Conservation (phyloP, 1,140 invertebrate genomes). For the Bombyx mandarina region DNA sequence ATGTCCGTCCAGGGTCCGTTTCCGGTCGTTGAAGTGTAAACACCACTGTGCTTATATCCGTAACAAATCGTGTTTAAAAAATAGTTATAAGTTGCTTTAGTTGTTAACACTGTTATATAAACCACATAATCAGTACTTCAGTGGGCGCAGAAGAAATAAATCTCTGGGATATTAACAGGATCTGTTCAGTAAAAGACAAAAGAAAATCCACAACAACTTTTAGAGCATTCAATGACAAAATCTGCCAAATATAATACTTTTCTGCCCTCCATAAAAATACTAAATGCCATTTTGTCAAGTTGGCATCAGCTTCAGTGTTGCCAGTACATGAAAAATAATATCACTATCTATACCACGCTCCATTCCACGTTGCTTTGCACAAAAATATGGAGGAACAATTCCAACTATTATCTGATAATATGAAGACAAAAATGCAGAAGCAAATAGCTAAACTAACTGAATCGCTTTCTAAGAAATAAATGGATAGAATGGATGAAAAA, state of each 20-base stretch:
- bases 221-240: not conserved
- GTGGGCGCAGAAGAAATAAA: not conserved
- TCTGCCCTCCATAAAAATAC: not conserved
- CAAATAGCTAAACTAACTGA: not conserved
- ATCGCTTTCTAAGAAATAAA: not conserved
- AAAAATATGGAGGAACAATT: slow-evolving; percentile 3
- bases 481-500: slow-evolving; percentile 4
- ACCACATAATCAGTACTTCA: not conserved
- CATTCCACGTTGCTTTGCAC: not conserved
- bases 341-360: not conserved
- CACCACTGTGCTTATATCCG: not conserved
- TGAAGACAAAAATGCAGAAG: slow-evolving; percentile 1
- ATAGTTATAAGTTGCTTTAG: not conserved
- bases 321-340: not conserved
- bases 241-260: not conserved
- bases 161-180: not conserved
- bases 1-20: not conserved
- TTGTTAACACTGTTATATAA: not conserved
- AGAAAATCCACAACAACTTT: not conserved
- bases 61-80: not conserved
- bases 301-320: not conserved
- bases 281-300: too few species aligned
- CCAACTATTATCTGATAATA: slow-evolving; percentile 6
- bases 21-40: not conserved
- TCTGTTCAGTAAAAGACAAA: not conserved